Evolutionary conservation across 1,140 invertebrate genomes (phyloP).

Genomic region (Temnothorax longispinosus): DNA sequence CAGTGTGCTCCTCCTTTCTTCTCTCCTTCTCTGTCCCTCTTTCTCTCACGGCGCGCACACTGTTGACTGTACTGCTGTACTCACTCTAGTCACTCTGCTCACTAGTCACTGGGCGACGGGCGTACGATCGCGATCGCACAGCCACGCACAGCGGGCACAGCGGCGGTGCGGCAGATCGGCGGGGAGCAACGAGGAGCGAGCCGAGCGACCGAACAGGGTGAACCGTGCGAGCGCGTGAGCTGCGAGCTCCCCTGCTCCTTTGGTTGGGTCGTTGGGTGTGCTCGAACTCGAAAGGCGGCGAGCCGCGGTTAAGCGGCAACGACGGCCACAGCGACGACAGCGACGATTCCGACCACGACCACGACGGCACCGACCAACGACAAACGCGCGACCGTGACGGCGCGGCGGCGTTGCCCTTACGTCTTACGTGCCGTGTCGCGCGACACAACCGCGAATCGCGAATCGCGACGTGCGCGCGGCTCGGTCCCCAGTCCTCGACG

Average conservation of each 20-base stretch:
- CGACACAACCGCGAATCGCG: neutral
- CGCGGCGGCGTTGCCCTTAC: neutral
- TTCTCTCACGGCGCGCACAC: conserved; percentile 22
- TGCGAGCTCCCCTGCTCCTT: too few relatives aligned
- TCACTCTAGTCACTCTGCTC: neutral
- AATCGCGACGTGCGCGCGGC: too few relatives aligned
- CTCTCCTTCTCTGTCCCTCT: neutral
- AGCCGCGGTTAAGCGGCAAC: neutral
- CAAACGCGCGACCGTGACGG: too few relatives aligned
- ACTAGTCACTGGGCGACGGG: conserved; percentile 59
- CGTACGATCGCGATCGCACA: conserved; percentile 56
- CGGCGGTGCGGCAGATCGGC: conserved; percentile 58
- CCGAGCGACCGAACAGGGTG: conserved; percentile 17
- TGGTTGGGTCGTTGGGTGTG: conserved; percentile 67
- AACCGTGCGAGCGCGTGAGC: too few relatives aligned
- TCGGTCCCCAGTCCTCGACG: conserved; percentile 34
- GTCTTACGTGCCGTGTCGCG: conserved; percentile 7
- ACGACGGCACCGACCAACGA: neutral
- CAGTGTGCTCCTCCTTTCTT: neutral
- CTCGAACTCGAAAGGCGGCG: conserved; percentile 46
- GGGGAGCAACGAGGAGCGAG: neutral
- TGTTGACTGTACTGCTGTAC: neutral
- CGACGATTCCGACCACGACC: neutral
- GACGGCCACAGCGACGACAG: neutral
- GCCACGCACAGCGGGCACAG: conserved; percentile 42